Evolutionary conservation across 1,140 invertebrate genomes (phyloP).

Genomic region (Lamellibrachia luymesi): DNA sequence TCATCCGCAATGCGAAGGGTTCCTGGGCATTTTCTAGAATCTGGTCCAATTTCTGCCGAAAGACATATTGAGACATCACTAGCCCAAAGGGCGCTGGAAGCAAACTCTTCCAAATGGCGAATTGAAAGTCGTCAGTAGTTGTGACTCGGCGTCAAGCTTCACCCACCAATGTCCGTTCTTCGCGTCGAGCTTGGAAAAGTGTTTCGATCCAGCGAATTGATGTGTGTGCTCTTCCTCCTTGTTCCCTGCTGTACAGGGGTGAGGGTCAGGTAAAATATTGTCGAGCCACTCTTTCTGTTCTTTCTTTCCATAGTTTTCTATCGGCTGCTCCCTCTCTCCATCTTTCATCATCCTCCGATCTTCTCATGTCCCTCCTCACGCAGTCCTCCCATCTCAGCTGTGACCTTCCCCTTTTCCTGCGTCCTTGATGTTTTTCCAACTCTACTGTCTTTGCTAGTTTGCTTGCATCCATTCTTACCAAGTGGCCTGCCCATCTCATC

Average conservation of each 20-base stretch:
- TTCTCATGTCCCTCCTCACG: too few species aligned
- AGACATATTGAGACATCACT: constrained; percentile 38
- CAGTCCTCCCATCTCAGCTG: constrained; percentile 27
- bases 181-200: constrained; percentile 25
- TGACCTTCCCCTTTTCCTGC: constrained; percentile 31
- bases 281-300: constrained; percentile 26
- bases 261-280: constrained; percentile 36
- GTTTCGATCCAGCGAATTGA: constrained; percentile 30
- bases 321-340: too few species aligned
- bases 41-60: constrained; percentile 41
- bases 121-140: constrained; percentile 34
- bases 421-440: constrained; percentile 29
- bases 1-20: constrained; percentile 52
- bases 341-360: too few species aligned
- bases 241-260: constrained; percentile 33
- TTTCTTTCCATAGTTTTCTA: too few species aligned
- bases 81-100: constrained; percentile 33
- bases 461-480: constrained; percentile 23
- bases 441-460: constrained; percentile 14
- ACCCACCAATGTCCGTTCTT: constrained; percentile 35
- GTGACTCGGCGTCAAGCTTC: constrained; percentile 33
- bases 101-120: constrained; percentile 34
- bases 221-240: constrained; percentile 35
- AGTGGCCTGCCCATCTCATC: not conserved
- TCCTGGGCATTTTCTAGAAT: constrained; percentile 46